phyloP scores from a whole-genome alignment of 2,797 vertebrate species.

The Holocentrus rufus region DNA sequence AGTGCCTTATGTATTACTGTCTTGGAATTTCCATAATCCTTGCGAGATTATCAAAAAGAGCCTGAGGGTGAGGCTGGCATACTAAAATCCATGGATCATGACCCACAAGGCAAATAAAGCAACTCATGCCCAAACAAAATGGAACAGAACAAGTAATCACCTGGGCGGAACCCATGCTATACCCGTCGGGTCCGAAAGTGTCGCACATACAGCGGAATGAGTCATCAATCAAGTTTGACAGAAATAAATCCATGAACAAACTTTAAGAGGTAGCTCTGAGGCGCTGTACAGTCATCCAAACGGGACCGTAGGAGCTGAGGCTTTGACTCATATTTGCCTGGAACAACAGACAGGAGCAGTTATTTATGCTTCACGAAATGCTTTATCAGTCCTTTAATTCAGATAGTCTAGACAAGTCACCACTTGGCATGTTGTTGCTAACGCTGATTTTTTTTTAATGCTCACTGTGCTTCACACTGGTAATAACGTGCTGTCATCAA shows the following conservation, averaged over 20 bases:
- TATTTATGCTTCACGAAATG: constrained; percentile 51
- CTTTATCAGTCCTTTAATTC: constrained; percentile 2
- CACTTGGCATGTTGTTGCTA: background rate
- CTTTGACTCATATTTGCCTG: constrained; percentile 68
- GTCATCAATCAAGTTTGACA: constrained; percentile 41
- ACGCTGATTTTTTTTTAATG: background rate
- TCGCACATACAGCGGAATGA: constrained; percentile 40
- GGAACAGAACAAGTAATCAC: constrained; percentile 39
- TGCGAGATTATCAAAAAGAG: constrained; percentile 39
- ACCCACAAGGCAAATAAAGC: constrained; percentile 37
- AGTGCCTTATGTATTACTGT: constrained; percentile 8
- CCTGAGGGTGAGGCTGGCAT: constrained; percentile 35
- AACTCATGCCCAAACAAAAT: constrained; percentile 23
- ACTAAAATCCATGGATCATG: constrained; percentile 11
- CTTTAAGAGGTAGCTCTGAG: constrained; percentile 26
- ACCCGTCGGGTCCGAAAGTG: constrained; percentile 14
- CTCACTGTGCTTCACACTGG: background rate
- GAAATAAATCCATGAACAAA: constrained; percentile 44
- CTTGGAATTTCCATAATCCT: constrained; percentile 31
- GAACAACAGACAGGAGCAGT: constrained; percentile 29
- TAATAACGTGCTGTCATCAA: background rate
- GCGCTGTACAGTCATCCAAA: constrained; percentile 51
- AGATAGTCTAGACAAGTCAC: constrained; percentile 55
- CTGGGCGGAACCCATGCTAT: constrained; percentile 19
- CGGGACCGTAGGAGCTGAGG: constrained; percentile 6